Conservation (phyloP, 2,113 vertebrate genomes). For the Empidonax traillii region DNA sequence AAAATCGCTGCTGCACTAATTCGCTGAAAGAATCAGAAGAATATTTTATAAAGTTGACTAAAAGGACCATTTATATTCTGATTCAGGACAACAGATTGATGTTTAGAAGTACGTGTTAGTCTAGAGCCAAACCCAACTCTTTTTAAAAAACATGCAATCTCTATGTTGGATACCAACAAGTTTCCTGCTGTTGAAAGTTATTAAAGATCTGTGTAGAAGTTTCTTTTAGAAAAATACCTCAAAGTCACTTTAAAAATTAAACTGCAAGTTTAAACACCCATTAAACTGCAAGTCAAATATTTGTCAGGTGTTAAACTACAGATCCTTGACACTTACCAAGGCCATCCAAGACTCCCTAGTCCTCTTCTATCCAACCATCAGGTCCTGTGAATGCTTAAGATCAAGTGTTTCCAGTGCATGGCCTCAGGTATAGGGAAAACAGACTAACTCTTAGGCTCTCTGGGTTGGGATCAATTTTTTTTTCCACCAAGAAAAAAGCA, state of each 20-base stretch:
- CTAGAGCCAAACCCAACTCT: background rate
- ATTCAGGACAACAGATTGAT: background rate
- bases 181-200: background rate
- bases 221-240: background rate
- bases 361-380: background rate
- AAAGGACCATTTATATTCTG: background rate
- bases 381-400: background rate
- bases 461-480: background rate
- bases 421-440: background rate
- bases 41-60: background rate
- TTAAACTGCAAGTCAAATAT: background rate
- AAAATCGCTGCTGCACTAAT: background rate
- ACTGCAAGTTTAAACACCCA: background rate
- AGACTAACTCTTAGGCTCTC: background rate
- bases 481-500: background rate
- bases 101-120: background rate
- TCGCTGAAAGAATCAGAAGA: background rate
- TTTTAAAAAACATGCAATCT: rapidly evolving
- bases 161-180: background rate
- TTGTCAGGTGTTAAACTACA: background rate
- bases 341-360: background rate
- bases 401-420: background rate
- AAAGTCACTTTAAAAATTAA: background rate
- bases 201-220: background rate
- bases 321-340: background rate